These are phyloP conservation scores for Thalassarche chlororhynchos DNA, from an alignment of 2,113 vertebrate genomes.

Conservation along the genomic window DNA sequence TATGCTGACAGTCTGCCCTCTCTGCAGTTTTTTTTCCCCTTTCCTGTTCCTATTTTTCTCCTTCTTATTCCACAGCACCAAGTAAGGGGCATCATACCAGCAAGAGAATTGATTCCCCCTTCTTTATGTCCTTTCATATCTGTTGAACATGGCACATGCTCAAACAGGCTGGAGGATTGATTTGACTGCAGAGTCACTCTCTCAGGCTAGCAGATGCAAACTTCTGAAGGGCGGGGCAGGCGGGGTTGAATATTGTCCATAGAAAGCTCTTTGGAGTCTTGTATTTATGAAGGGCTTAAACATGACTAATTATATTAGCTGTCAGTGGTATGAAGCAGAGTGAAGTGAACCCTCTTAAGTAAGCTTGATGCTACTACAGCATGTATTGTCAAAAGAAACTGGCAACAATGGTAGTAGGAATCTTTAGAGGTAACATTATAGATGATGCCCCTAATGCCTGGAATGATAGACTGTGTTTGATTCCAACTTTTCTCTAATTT, in stretches of 20 bases:
- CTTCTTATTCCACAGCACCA: not conserved
- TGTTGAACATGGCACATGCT: not conserved
- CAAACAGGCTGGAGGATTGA: not conserved
- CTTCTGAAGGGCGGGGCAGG: not conserved
- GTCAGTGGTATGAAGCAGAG: not conserved
- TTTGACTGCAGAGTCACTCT: not conserved
- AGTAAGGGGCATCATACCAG: not conserved
- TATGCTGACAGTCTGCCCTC: not conserved
- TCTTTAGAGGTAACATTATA: not conserved
- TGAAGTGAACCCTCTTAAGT: not conserved
- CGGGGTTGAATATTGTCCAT: not conserved
- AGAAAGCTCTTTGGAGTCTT: not conserved
- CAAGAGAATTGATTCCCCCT: not conserved
- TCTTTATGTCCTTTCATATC: not conserved
- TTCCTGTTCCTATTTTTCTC: not conserved
- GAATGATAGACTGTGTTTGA: not conserved
- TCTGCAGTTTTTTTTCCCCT: not conserved
- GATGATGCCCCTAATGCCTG: not conserved
- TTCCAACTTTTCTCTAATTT: not conserved
- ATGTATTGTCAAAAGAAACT: not conserved
- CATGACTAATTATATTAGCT: not conserved
- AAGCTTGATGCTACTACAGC: not conserved
- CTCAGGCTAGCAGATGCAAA: not conserved
- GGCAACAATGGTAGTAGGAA: not conserved
- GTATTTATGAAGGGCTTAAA: not conserved